Evolutionary conservation across 2,888 invertebrate genomes (phyloP).

Genomic region (Syrphus vitripennis): DNA sequence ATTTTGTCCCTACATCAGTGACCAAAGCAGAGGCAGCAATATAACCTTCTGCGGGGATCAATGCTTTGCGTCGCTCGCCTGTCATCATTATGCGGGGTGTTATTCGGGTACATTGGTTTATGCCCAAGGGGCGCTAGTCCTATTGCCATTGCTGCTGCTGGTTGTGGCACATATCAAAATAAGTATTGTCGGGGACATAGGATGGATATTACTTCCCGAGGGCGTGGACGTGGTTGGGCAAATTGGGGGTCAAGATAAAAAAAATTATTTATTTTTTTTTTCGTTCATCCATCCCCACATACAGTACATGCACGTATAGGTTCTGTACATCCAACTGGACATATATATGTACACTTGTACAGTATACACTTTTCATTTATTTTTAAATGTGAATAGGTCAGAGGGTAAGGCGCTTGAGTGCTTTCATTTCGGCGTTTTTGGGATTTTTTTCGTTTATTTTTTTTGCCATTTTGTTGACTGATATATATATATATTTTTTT

Average conservation of each 20-base stretch:
- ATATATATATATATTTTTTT: too few species aligned
- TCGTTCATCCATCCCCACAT: not conserved
- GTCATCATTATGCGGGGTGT: slow-evolving; percentile 45
- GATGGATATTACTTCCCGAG: not conserved
- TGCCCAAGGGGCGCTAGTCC: not conserved
- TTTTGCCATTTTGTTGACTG: slow-evolving; percentile 30
- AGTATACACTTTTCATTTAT: slow-evolving; percentile 23
- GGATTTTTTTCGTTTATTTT: slow-evolving; percentile 7
- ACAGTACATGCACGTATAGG: not conserved
- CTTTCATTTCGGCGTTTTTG: slow-evolving; percentile 24
- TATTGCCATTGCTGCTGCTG: slow-evolving; percentile 13
- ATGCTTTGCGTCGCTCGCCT: slow-evolving; percentile 54
- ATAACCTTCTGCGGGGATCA: slow-evolving; percentile 44
- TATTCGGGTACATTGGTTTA: slow-evolving; percentile 5
- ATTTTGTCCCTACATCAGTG: not conserved
- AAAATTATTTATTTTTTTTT: not conserved
- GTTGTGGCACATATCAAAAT: slow-evolving; percentile 52
- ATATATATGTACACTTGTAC: too few species aligned
- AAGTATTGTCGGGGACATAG: slow-evolving; percentile 43
- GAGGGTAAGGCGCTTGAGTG: slow-evolving; percentile 50
- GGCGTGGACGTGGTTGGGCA: not conserved
- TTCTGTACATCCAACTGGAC: not conserved
- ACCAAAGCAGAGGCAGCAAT: not conserved
- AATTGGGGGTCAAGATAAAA: slow-evolving; percentile 35
- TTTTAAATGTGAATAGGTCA: slow-evolving; percentile 48